Evolutionary conservation across 2,113 vertebrate species (phyloP).

Genomic region (Manacus vitellinus): DNA sequence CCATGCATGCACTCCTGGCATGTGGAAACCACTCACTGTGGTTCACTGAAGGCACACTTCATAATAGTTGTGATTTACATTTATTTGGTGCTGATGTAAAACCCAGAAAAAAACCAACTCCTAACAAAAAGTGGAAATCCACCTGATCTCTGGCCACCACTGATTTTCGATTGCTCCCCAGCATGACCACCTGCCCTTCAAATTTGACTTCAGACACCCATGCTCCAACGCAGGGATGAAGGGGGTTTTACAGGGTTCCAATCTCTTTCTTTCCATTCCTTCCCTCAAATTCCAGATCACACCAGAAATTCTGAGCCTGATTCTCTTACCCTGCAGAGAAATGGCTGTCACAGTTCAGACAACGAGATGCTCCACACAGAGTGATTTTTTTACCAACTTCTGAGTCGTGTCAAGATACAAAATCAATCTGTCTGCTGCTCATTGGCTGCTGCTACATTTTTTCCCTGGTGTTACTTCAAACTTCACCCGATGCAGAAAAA

Average conservation of each 20-base stretch:
- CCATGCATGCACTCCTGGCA: not conserved
- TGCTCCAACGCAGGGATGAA: rapidly evolving
- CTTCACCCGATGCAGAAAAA: not conserved
- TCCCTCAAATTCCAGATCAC: not conserved
- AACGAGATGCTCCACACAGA: not conserved
- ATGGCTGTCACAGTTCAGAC: rapidly evolving
- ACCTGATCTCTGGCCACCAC: not conserved
- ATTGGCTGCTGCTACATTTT: not conserved
- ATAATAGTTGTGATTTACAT: not conserved
- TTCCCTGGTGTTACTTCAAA: not conserved
- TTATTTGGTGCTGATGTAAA: not conserved
- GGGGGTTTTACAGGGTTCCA: not conserved
- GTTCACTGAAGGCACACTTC: not conserved
- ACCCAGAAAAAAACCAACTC: rapidly evolving
- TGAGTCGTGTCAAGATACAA: conserved; percentile 18
- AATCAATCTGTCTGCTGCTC: conserved; percentile 22
- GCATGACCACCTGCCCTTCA: not conserved
- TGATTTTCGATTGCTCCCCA: not conserved
- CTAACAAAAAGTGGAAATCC: not conserved
- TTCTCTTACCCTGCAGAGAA: not conserved
- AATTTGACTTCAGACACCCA: not conserved
- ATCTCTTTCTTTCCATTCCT: not conserved
- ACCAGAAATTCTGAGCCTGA: not conserved
- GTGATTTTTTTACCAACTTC: conserved; percentile 21
- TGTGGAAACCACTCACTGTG: not conserved